phyloP scores from a whole-genome alignment of 2,113 vertebrate genomes.

The Coregonus clupeaformis region DNA sequence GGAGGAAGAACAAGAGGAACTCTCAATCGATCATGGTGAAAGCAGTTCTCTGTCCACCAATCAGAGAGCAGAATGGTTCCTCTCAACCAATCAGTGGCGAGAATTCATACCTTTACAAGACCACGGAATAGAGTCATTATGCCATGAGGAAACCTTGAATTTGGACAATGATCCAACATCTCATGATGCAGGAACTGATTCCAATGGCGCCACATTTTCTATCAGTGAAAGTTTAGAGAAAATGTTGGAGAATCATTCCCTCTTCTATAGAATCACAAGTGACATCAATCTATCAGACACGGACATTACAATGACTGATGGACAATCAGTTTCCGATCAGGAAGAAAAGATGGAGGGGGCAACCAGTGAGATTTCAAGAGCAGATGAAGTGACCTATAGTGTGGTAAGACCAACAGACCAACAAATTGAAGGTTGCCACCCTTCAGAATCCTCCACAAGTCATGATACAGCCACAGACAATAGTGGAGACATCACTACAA shows the following conservation, averaged over 20 bases:
- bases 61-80: conserved; percentile 72
- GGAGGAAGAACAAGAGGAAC: conserved; percentile 31
- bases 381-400: neutral
- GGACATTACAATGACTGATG: conserved; percentile 62
- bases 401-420: conserved; percentile 14
- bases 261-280: conserved; percentile 70
- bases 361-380: conserved; percentile 30
- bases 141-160: conserved; percentile 38
- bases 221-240: conserved; percentile 63
- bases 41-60: conserved; percentile 43
- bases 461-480: no score
- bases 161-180: conserved; percentile 11
- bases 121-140: conserved; percentile 29
- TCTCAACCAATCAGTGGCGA: conserved; percentile 68
- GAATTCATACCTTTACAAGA: conserved; percentile 61
- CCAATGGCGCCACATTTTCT: conserved; percentile 46
- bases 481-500: conserved; percentile 37
- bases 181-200: conserved; percentile 19
- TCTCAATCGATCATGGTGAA: conserved; percentile 32
- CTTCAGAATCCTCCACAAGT: neutral
- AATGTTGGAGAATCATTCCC: conserved; percentile 66
- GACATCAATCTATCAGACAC: conserved; percentile 70
- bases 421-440: conserved; percentile 7
- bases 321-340: conserved; percentile 6
- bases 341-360: conserved; percentile 39